These are phyloP conservation scores for Pteromalus puparum DNA, from an alignment of 1,140 invertebrate species.

Conservation along the genomic window DNA sequence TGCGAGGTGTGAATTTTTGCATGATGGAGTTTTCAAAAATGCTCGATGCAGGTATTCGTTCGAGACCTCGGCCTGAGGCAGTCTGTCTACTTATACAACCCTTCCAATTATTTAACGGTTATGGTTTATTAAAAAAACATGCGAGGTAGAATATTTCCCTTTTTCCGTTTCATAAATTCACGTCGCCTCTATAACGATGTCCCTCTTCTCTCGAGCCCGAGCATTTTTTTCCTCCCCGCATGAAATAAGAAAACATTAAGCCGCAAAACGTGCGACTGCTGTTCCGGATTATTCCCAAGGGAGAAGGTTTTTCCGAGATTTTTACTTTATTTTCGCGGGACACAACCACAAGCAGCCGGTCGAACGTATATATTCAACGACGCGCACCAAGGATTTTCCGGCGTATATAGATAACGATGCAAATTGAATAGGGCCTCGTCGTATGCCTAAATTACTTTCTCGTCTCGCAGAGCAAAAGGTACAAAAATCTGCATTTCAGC, in stretches of 20 bases:
- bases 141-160: too few relatives aligned
- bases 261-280: constrained; percentile 6
- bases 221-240: neutral
- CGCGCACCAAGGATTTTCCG: neutral
- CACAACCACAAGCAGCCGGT: neutral
- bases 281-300: neutral
- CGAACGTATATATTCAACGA: neutral
- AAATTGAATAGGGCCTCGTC: constrained; percentile 12
- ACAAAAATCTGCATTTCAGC: constrained; percentile 19
- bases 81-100: neutral
- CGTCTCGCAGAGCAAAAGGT: neutral
- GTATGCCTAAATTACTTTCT: constrained; percentile 32
- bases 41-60: neutral
- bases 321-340: constrained; percentile 18
- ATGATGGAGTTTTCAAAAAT: neutral
- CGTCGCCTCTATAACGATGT: too few relatives aligned
- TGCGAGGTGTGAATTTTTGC: neutral
- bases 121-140: neutral
- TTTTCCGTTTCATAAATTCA: too few relatives aligned
- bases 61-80: too few relatives aligned
- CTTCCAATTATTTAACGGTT: too few relatives aligned
- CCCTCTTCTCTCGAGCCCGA: too few relatives aligned
- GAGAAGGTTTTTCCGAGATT: neutral
- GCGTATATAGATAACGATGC: neutral
- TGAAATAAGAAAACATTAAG: neutral